These are phyloP conservation scores for Habrosyne pyritoides DNA, from an alignment of 2,888 invertebrate species.

Conservation along the genomic window DNA sequence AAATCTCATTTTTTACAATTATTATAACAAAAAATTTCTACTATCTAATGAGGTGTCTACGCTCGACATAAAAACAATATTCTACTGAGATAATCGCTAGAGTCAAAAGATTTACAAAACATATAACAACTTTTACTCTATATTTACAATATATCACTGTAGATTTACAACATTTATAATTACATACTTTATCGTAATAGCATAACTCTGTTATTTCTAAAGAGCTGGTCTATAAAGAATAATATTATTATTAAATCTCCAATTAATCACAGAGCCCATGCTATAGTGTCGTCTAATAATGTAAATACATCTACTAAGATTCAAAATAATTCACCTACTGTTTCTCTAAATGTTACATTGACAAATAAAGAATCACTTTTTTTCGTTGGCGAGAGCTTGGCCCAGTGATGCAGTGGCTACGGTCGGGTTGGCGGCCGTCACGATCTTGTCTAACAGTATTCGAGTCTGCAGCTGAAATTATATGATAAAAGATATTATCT, in stretches of 20 bases:
- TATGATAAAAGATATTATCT: constrained; percentile 8
- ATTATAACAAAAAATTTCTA: not conserved
- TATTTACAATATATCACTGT: constrained; percentile 28
- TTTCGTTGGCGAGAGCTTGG: constrained; percentile 69
- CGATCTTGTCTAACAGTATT: constrained; percentile 68
- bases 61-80: constrained; percentile 11
- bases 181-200: not conserved
- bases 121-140: constrained; percentile 44
- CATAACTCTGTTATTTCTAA: not conserved
- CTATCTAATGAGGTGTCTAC: constrained; percentile 26
- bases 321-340: not conserved
- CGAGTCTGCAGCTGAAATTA: constrained; percentile 65
- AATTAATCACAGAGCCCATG: not conserved
- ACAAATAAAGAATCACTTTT: constrained; percentile 57
- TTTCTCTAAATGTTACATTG: not conserved
- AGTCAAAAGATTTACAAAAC: constrained; percentile 45
- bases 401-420: constrained; percentile 74
- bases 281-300: not conserved
- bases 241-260: not conserved
- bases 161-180: constrained; percentile 12
- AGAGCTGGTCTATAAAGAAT: not conserved
- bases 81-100: constrained; percentile 19
- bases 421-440: constrained; percentile 65
- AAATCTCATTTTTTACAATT: not conserved
- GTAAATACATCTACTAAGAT: no score